Conservation (phyloP, 2,888 invertebrate genomes). For the Drosophila cognata region DNA sequence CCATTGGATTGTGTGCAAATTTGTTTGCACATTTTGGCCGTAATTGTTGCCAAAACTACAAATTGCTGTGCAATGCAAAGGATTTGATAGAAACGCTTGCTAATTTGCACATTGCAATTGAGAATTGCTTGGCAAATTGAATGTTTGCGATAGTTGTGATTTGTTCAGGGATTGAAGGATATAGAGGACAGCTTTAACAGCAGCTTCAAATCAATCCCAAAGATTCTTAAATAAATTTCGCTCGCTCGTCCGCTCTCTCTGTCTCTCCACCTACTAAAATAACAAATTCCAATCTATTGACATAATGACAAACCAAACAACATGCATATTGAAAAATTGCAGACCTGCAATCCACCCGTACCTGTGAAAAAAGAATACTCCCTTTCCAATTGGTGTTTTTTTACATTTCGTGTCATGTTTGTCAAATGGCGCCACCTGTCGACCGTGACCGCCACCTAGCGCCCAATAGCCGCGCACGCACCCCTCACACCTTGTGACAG, state of each 20-base stretch:
- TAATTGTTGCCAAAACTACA: slow-evolving; percentile 59
- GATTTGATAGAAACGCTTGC: slow-evolving; percentile 14
- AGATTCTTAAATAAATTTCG: slow-evolving; percentile 13
- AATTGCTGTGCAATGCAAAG: slow-evolving; percentile 35
- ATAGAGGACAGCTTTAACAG: slow-evolving; percentile 19
- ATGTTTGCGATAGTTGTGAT: slow-evolving; percentile 32
- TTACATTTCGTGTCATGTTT: slow-evolving; percentile 57
- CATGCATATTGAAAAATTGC: slow-evolving; percentile 24
- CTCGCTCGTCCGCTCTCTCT: neutral
- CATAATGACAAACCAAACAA: slow-evolving; percentile 55
- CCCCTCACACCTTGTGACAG: slow-evolving; percentile 48
- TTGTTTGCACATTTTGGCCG: slow-evolving; percentile 62
- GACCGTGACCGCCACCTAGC: slow-evolving; percentile 35
- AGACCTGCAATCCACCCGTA: slow-evolving; percentile 2
- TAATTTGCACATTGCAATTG: slow-evolving; percentile 44
- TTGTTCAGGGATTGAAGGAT: slow-evolving; percentile 10
- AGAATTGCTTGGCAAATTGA: slow-evolving; percentile 41
- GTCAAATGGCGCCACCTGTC: slow-evolving; percentile 58
- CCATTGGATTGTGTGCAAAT: slow-evolving; percentile 45
- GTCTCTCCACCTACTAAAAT: slow-evolving; percentile 11
- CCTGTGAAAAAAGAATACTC: slow-evolving; percentile 8
- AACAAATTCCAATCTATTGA: slow-evolving; percentile 46
- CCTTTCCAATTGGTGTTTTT: slow-evolving; percentile 9
- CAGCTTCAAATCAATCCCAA: neutral
- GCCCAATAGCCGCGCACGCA: slow-evolving; percentile 16